Evolutionary conservation across 2,888 invertebrate species (phyloP).

Genomic region (Agonopterix alstromeriana): DNA sequence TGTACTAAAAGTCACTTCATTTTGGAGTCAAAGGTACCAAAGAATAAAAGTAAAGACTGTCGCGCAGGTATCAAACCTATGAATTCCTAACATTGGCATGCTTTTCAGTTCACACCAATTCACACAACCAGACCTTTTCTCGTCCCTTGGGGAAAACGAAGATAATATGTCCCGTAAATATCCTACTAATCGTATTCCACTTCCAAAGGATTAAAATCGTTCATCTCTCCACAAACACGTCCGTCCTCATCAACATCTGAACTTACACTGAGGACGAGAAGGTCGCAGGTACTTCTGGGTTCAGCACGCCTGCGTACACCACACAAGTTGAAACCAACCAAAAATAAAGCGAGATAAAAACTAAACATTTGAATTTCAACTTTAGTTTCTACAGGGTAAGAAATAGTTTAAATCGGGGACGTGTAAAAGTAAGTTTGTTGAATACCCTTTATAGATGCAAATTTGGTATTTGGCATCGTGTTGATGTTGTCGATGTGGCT

Average conservation of each 20-base stretch:
- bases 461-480: conserved; percentile 7
- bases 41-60: too few species aligned
- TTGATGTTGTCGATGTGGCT: neutral
- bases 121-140: too few species aligned
- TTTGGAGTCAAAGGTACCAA: too few species aligned
- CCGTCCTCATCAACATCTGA: conserved; percentile 13
- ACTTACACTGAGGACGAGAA: conserved; percentile 28
- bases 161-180: too few species aligned
- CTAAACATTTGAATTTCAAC: conserved; percentile 12
- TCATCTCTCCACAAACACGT: conserved; percentile 6
- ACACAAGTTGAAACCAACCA: neutral
- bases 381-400: conserved; percentile 10
- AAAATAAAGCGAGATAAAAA: neutral
- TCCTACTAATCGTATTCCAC: too few species aligned
- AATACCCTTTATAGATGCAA: conserved; percentile 10
- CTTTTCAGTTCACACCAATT: too few species aligned
- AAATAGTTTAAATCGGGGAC: neutral
- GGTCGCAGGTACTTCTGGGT: conserved; percentile 38
- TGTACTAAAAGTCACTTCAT: too few species aligned
- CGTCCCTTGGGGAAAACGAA: too few species aligned
- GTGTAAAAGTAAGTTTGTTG: neutral
- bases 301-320: conserved; percentile 49
- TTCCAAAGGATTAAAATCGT: too few species aligned
- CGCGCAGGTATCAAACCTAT: too few species aligned
- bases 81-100: too few species aligned